Base-by-base conservation (phyloP, 2,888 invertebrate genomes). In the Monoplex corrugatus region DNA sequence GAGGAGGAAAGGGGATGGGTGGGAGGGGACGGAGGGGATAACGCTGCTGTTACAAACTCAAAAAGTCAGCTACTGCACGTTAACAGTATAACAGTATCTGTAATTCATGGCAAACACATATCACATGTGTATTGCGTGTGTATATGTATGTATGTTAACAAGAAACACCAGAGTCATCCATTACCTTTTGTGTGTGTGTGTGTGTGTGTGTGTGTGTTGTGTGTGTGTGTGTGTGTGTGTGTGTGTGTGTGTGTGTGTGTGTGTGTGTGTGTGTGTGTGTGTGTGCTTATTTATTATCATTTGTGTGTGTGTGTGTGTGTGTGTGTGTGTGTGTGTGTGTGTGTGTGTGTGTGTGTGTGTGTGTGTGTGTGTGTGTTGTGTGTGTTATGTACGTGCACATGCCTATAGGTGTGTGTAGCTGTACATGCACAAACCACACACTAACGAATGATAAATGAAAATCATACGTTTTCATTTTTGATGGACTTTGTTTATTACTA, bases 171-270 rank as follows among this genome's bases (percentile, higher is more conserved):
- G n/a, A n/a, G n/a, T n/a, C n/a, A n/a, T n/a, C n/a, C n/a, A n/a
- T n/a, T n/a, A n/a, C n/a, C n/a, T n/a, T n/a, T n/a, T n/a, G 63
- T 63, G 68, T 68, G 68, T 68, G 68, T 68, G 63, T 63, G 63
- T 13, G 63, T 63, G 63, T 63, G 68, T 5, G 68, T 68, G 68
- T 5, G 68, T 68, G 23, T 5, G 68, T 68, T 68, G 68, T 5
- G 68, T 5, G 68, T 5, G 68, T 5, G 68, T 5, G 68, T 5
- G 68, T 5, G 68, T 5, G 68, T 68, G 68, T n/a, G n/a, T n/a
- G n/a, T n/a, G 28, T 19, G 28, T 19, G 28, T 19, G 28, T 19
- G 28, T 19, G 28, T 19, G 28, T 19, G 28, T 19, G n/a, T 68
- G n/a, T 68, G n/a, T 68, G n/a, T 68, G 68, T 68, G 28, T 68